Percentiles rank a stretch among this genome's conserved stretches.
Conservation (phyloP, 2,888 invertebrate species). For the Clepsis dumicolana region DNA sequence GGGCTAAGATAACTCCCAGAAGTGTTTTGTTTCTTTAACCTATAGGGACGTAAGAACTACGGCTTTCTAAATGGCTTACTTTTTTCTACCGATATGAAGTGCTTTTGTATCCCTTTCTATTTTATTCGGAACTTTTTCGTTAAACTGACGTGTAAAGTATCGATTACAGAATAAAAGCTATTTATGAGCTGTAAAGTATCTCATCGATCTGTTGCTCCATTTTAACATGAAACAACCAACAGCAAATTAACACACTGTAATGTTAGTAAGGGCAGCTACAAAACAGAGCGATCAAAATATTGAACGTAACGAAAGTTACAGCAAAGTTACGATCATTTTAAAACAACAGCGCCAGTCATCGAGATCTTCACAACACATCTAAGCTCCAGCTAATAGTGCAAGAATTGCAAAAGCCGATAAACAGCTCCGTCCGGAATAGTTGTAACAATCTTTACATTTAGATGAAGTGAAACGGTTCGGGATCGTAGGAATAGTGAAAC, state of each 20-base stretch:
- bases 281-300: not conserved
- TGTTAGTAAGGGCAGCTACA: not conserved
- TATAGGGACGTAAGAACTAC: not conserved
- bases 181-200: too few species aligned
- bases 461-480: constrained; percentile 14
- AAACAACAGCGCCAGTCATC: not conserved
- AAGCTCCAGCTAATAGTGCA: constrained; percentile 1
- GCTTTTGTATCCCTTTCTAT: not conserved
- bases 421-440: constrained; percentile 1
- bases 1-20: constrained; percentile 1
- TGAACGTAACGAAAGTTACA: not conserved
- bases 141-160: not conserved
- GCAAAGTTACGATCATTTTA: not conserved
- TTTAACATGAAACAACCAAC: too few species aligned
- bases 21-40: constrained; percentile 11
- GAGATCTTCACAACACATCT: constrained; percentile 6
- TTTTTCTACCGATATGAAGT: not conserved
- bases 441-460: constrained; percentile 20
- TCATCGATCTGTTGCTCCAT: too few species aligned
- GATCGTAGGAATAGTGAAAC: constrained; percentile 11
- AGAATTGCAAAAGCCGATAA: constrained; percentile 10
- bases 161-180: not conserved
- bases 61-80: not conserved
- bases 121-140: not conserved
- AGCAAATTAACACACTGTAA: not conserved